A percentile compares a stretch with the other conserved stretches of the same genome.
Conservation (phyloP, 2,797 vertebrate species). For the Melanotaenia boesemani region DNA sequence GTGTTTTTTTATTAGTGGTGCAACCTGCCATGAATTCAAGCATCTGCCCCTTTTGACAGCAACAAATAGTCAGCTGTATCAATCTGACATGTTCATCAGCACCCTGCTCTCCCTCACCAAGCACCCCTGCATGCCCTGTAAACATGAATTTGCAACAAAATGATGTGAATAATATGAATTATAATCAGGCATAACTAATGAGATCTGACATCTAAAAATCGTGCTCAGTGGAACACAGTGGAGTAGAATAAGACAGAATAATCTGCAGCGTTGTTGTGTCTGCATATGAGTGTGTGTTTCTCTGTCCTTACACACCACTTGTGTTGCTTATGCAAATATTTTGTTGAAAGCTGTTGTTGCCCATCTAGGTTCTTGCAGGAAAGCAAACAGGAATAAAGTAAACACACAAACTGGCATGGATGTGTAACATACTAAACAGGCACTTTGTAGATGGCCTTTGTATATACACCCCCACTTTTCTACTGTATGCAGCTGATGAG, state of each 20-base stretch:
- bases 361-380: conserved; percentile 8
- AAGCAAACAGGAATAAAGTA: conserved; percentile 4
- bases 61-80: conserved; percentile 41
- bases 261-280: conserved; percentile 28
- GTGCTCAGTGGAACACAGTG: conserved; percentile 38
- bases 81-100: conserved; percentile 66
- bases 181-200: conserved; percentile 67
- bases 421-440: conserved; percentile 5
- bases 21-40: conserved; percentile 22
- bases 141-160: conserved; percentile 60
- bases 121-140: conserved; percentile 28
- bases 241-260: conserved; percentile 28
- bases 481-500: conserved; percentile 58
- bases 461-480: conserved; percentile 29
- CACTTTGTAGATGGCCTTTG: conserved; percentile 13
- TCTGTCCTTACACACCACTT: conserved; percentile 29
- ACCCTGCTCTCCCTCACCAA: conserved; percentile 42
- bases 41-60: conserved; percentile 53
- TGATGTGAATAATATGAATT: conserved; percentile 66
- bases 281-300: conserved; percentile 26
- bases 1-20: neutral
- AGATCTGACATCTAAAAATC: conserved; percentile 60
- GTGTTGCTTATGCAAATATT: conserved; percentile 57
- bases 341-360: conserved; percentile 28
- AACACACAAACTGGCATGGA: conserved; percentile 5